Evolutionary conservation across 2,113 vertebrate genomes (phyloP).

Genomic region (Osmerus mordax): DNA sequence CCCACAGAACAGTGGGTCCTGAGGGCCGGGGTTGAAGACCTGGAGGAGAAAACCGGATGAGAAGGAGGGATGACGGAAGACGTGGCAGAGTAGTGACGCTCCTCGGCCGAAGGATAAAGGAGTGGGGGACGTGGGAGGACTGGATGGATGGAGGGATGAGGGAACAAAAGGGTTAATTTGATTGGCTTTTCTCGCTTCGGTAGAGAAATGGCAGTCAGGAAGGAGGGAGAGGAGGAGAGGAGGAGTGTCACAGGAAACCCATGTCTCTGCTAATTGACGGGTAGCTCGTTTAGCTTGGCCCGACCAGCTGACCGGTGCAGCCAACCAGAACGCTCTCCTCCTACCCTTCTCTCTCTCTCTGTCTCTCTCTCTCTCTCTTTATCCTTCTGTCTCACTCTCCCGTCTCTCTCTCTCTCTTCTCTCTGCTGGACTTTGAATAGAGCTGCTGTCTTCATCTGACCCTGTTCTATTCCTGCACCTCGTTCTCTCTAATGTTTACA

Average conservation of each 20-base stretch:
- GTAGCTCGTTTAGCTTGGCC: conserved; percentile 49
- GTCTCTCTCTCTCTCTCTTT: not conserved
- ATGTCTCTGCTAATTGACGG: conserved; percentile 39
- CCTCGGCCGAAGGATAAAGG: no score
- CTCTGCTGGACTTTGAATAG: conserved; percentile 12
- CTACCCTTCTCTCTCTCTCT: not conserved
- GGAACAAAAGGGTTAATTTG: no score
- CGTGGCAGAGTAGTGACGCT: no score
- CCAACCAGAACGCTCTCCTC: conserved; percentile 31
- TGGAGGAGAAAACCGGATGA: not conserved
- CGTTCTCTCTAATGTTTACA: conserved; percentile 11
- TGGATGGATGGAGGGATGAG: no score
- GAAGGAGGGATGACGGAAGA: not conserved
- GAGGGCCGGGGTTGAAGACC: no score
- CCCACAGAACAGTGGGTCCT: no score
- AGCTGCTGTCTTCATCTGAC: conserved; percentile 35
- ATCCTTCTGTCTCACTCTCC: not conserved
- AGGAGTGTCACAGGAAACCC: conserved; percentile 33
- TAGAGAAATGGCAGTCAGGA: not conserved
- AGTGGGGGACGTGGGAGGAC: no score
- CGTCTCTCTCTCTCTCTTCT: conserved; percentile 1
- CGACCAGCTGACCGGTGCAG: conserved; percentile 15
- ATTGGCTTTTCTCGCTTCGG: no score
- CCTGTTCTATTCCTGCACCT: conserved; percentile 29
- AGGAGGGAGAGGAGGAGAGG: not conserved